Evolutionary conservation across 2,888 invertebrate genomes (phyloP).

Genomic region (Synanthedon tipuliformis): DNA sequence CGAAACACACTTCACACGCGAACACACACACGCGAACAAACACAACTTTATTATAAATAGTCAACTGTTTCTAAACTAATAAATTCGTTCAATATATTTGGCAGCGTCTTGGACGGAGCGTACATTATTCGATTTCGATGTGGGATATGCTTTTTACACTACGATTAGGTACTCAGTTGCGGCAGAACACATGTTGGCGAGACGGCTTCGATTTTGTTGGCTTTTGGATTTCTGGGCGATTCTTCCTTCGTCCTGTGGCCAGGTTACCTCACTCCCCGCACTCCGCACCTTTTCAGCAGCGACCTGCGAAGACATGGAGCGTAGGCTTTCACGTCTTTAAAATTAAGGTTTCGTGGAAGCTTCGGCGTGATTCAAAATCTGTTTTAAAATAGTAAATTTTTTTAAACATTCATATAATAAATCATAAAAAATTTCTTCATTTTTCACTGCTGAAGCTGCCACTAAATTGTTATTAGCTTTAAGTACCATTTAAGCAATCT

Average conservation of each 20-base stretch:
- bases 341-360: slow-evolving; percentile 2
- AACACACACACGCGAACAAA: slow-evolving; percentile 28
- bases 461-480: no score
- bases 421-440: no score
- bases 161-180: slow-evolving; percentile 44
- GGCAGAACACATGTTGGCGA: slow-evolving; percentile 47
- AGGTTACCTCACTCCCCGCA: slow-evolving; percentile 63
- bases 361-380: neutral
- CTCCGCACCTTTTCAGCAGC: slow-evolving; percentile 58
- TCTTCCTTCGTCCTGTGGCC: slow-evolving; percentile 24
- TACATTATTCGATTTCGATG: slow-evolving; percentile 53
- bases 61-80: slow-evolving; percentile 46
- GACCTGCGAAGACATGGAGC: slow-evolving; percentile 50
- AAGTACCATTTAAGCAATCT: no score
- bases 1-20: slow-evolving; percentile 25
- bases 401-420: no score
- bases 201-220: slow-evolving; percentile 14
- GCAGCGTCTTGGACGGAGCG: slow-evolving; percentile 64
- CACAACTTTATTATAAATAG: slow-evolving; percentile 26
- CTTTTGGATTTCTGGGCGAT: slow-evolving; percentile 9
- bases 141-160: slow-evolving; percentile 28
- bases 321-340: slow-evolving; percentile 65
- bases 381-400: no score
- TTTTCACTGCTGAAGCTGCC: no score
- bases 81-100: slow-evolving; percentile 65